Conservation (phyloP, 2,113 vertebrate genomes). For the Tetraodon nigroviridis region DNA sequence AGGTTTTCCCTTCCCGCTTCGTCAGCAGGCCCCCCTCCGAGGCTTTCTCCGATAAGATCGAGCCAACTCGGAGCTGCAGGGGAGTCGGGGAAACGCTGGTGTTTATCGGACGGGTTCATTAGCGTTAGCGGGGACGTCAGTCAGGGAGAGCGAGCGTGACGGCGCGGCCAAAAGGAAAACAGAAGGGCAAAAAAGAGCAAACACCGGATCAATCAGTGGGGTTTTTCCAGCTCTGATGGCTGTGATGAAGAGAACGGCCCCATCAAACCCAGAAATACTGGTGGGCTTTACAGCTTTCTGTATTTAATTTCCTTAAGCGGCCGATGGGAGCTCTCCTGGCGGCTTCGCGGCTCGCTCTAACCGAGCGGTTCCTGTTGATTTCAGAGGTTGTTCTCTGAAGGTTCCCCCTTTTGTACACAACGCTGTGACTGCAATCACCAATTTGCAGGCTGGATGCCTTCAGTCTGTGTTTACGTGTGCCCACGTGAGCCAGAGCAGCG, state of each 20-base stretch:
- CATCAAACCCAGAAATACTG: no score
- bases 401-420: constrained; percentile 37
- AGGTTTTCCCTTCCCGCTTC: constrained; percentile 4
- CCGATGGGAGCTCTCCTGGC: constrained; percentile 11
- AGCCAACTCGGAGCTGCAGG: constrained; percentile 41
- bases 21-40: constrained; percentile 22
- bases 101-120: constrained; percentile 56
- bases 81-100: constrained; percentile 48
- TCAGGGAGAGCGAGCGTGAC: constrained; percentile 68
- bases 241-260: no score
- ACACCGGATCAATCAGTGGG: background rate
- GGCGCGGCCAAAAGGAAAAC: constrained; percentile 59
- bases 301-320: background rate
- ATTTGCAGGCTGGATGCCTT: constrained; percentile 56
- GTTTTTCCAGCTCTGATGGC: no score
- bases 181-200: background rate
- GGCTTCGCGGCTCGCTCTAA: constrained; percentile 26
- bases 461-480: constrained; percentile 67
- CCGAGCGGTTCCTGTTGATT: constrained; percentile 44
- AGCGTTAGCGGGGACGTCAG: constrained; percentile 70
- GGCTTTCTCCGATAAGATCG: constrained; percentile 57
- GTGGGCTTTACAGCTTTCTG: background rate
- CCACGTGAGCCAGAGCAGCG: constrained; percentile 53
- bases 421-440: constrained; percentile 51
- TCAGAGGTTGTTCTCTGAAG: constrained; percentile 46